Evolutionary conservation across 2,797 vertebrate genomes (phyloP), one percentile per base, ranked within the genome.

Genomic region (Anisognathus igniventris): DNA sequence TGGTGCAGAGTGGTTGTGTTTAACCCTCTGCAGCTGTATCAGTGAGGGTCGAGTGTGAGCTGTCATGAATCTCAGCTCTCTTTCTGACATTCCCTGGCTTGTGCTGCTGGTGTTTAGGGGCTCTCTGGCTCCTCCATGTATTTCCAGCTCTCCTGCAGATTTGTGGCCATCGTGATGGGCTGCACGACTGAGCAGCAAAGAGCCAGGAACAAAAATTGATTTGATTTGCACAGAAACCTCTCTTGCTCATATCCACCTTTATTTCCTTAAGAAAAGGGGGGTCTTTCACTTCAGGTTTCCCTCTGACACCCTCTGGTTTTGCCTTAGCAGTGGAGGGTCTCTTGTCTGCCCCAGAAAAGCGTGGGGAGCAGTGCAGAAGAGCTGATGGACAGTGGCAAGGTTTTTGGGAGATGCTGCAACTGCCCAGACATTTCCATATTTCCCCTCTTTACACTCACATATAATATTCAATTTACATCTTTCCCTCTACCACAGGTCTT

Each of bases 361-460:
- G 13, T 2, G 5, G 10, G 11, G 24, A 58, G 10, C 19, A 30
- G 20, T 6, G 40, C 56, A 80, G n/a, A 62, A 82, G n/a, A 62
- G n/a, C 31, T 1, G 1, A 3, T 7, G 39, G n/a, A 17, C 3
- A 7, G 9, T 4, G 8, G 6, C 22, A 81, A 35, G 5, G 24
- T 23, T 31, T 70, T 40, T 2, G 4, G 57, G 54, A 88, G 44
- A 31, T 35, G 35, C 4, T 66, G 48, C 21, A 53, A 8, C 24
- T 45, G 11, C 22, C 37, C 3, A 1, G 7, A 14, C 28, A 23
- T 61, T 79, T 48, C 27, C 20, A 5, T 35, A 33, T 60, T 62
- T 62, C 9, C 14, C 27, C 21, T 24, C 8, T 91, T 62, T 62
- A 16, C 1, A 19, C 50, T 65, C 61, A 31, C 5, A 6, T 16